Evolutionary conservation across 2,113 vertebrate genomes (phyloP), one percentile per base, ranked within the genome.

Genomic region (Microtus oregoni): DNA sequence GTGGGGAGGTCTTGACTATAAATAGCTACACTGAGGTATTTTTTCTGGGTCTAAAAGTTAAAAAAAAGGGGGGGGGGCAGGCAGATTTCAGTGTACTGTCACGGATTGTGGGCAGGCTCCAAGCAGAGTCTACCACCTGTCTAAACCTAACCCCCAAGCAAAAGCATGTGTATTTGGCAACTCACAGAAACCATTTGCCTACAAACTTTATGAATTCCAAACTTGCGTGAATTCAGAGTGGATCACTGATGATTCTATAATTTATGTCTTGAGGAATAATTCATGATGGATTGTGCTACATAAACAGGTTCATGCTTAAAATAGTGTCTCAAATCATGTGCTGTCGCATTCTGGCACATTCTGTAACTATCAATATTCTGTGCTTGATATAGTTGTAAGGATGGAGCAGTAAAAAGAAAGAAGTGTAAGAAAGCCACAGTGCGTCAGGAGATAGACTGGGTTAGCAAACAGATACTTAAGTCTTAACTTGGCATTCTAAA

Each of bases 271-370:
- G 7, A 79, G 93, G 76, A 92, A 87, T 85, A 83, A 86, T 88
- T 15, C 30, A 65, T 44, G 35, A 68, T 61, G n/a, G 2, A 35
- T 72, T 94, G 3, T 91, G 55, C 17, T 90, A 13, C 20, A 93
- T 35, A 94, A 89, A 95, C 35, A 96, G 38, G 32, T 86, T 86
- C 83, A 65, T 94, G 24, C 55, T 92, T 94, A 95, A 95, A 96
- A 89, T 61, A n/a, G n/a, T 17, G 92, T 11, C 58, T 52, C 82
- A 90, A 83, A 20, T 93, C 47, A 78, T 17, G 65, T 41, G n/a
- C 81, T 70, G 35, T 4, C 26, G 24, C 68, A 78, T 97, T 61
- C 85, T 82, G 2, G 28, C 24, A 92, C 17, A 72, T 79, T 47
- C 44, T 63, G 0, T n/a, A 87, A 50, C 14, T 72, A 75, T 63